Conservation (phyloP, 2,888 invertebrate species). For the Poecilobothrus nobilitatus region DNA sequence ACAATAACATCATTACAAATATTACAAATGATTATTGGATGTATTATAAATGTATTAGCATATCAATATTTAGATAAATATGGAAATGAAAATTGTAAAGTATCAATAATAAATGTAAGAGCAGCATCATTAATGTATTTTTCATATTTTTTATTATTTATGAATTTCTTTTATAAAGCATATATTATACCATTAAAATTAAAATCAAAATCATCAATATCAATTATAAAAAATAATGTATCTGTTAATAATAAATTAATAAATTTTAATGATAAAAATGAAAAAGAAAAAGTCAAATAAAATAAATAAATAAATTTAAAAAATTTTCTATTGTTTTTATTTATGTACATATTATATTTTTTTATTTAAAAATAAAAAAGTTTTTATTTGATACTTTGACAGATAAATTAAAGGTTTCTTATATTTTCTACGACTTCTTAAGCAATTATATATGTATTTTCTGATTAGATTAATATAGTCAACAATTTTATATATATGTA, state of each 20-base stretch:
- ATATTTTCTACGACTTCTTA: no score
- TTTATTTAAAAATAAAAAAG: no score
- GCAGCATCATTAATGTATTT: conserved; percentile 90
- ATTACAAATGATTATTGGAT: conserved; percentile 91
- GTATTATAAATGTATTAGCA: conserved; percentile 81
- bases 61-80: conserved; percentile 63
- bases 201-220: no score
- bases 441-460: no score
- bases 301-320: neutral
- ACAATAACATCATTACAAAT: conserved; percentile 84
- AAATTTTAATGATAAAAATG: neutral
- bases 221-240: no score
- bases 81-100: conserved; percentile 68
- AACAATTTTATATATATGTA: no score
- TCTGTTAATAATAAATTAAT: no score
- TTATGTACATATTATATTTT: no score
- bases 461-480: no score
- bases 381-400: no score
- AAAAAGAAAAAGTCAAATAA: neutral
- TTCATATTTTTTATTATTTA: conserved; percentile 87
- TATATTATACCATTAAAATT: conserved; percentile 52
- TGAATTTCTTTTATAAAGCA: conserved; percentile 86
- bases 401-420: no score
- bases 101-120: conserved; percentile 75
- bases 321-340: no score